Evolutionary conservation across 2,888 invertebrate species (phyloP).

Genomic region (Alloscopus bannaensis): DNA sequence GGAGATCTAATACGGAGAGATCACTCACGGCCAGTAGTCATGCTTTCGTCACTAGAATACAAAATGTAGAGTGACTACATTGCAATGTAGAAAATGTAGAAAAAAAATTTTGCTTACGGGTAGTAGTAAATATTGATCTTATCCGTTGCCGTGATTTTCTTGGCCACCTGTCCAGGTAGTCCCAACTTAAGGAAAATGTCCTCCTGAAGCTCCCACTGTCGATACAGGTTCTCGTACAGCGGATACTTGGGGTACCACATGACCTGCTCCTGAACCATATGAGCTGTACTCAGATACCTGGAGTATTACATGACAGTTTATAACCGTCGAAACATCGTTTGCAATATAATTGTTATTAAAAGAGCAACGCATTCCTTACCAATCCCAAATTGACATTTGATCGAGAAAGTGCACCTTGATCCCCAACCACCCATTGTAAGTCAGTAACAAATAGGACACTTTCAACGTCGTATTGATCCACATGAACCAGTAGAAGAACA

Average conservation of each 20-base stretch:
- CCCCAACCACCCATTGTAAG: conserved; percentile 46
- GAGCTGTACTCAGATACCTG: conserved; percentile 59
- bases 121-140: conserved; percentile 58
- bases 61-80: too few relatives aligned
- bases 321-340: neutral
- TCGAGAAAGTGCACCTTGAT: conserved; percentile 59
- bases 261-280: conserved; percentile 59
- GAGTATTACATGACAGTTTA: neutral
- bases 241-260: conserved; percentile 64
- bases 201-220: conserved; percentile 64
- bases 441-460: conserved; percentile 42
- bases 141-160: conserved; percentile 45
- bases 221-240: conserved; percentile 56
- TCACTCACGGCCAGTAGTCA: too few relatives aligned
- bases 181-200: conserved; percentile 52
- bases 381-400: conserved; percentile 64
- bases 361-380: too few relatives aligned
- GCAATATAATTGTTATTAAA: too few relatives aligned
- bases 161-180: conserved; percentile 35
- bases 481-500: conserved; percentile 61
- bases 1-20: neutral
- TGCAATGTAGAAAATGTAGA: too few relatives aligned
- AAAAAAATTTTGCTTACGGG: too few relatives aligned
- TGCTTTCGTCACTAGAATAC: too few relatives aligned
- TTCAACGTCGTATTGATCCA: conserved; percentile 61